Base-by-base conservation (phyloP, 1,140 invertebrate species). In the Panagrolaimus sp. region DNA sequence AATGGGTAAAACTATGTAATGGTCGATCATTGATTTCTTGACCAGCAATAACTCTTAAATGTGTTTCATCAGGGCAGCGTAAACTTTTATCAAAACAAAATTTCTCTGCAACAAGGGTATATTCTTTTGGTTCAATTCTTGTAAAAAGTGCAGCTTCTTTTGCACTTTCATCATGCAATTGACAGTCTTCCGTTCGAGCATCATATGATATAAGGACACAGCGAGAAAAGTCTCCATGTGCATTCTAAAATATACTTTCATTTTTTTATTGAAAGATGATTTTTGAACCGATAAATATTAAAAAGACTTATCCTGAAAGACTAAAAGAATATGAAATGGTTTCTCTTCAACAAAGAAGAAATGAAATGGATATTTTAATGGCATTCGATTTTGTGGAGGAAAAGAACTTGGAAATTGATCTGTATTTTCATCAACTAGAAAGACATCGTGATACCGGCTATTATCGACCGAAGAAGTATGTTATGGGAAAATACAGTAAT, bases 121-220 rank as follows among this genome's bases (percentile, higher is more conserved):
- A 23, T 11, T n/a, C n/a, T 46, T 45, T 69, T 16, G 31, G 16
- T 69, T 69, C 45, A 48, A 69, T 16, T 31, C 43, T 25, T 20
- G 62, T 69, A 13, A 69, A 66, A 31, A 69, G 11, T 5, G 64
- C 67, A 11, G 57, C 16, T 38, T 69, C 67, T 66, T 69, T 69
- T 16, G 57, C 48, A 57, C 38, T n/a, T 66, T 69, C 67, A 31
- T 69, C 67, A 13, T 66, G 57, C 42, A 69, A 48, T 48, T 69
- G 23, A 51, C 67, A 69, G 13, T 25, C 27, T 53, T 69, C 67
- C n/a, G 67, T 23, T 31, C 20, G 66, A 5, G 25, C 27, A 53
- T 69, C 67, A 44, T 69, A 66, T 14, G 48, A 27, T 16, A 48
- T 42, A n/a, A 57, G 25, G 27, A 67, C 57, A 42, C 67, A 69